Percentiles rank a stretch among this genome's conserved stretches.
Evolutionary conservation across 2,888 invertebrate species (phyloP).

Genomic region (Sthenelais limicola): DNA sequence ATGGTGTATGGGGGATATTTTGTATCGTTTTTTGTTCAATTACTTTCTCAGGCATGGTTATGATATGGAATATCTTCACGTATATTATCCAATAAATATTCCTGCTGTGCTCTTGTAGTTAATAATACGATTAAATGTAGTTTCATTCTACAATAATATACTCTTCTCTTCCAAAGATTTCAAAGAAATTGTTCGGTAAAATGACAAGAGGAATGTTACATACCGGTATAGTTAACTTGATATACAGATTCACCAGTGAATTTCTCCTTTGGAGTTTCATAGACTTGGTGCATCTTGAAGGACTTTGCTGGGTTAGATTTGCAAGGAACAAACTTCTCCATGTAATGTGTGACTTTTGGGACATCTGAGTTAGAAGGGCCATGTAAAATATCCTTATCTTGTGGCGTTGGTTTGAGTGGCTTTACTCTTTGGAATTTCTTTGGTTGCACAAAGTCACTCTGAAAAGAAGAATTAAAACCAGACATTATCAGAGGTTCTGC

Average conservation of each 20-base stretch:
- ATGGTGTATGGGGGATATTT: too few relatives aligned
- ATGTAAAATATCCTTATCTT: background rate
- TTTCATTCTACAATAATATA: too few relatives aligned
- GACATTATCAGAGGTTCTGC: too few relatives aligned
- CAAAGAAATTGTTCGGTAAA: too few relatives aligned
- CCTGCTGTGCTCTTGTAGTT: background rate
- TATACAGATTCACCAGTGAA: slow-evolving; percentile 37
- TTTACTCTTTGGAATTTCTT: background rate
- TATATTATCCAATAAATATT: background rate
- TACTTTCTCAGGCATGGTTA: too few relatives aligned
- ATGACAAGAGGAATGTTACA: background rate
- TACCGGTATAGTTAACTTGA: slow-evolving; percentile 43
- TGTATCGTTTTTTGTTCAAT: too few relatives aligned
- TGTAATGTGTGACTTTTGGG: slow-evolving; percentile 11
- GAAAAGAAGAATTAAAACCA: slow-evolving; percentile 1
- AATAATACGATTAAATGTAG: too few relatives aligned
- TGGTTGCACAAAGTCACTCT: slow-evolving; percentile 36
- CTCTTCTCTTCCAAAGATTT: too few relatives aligned
- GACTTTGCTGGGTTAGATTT: slow-evolving; percentile 22
- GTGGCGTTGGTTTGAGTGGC: background rate
- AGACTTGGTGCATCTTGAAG: slow-evolving; percentile 35
- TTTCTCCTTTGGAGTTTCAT: slow-evolving; percentile 38
- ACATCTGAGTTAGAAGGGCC: background rate
- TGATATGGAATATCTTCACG: background rate
- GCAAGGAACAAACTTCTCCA: slow-evolving; percentile 11